Evolutionary conservation across 2,888 invertebrate genomes (phyloP).

Genomic region (Atethmia centrago): DNA sequence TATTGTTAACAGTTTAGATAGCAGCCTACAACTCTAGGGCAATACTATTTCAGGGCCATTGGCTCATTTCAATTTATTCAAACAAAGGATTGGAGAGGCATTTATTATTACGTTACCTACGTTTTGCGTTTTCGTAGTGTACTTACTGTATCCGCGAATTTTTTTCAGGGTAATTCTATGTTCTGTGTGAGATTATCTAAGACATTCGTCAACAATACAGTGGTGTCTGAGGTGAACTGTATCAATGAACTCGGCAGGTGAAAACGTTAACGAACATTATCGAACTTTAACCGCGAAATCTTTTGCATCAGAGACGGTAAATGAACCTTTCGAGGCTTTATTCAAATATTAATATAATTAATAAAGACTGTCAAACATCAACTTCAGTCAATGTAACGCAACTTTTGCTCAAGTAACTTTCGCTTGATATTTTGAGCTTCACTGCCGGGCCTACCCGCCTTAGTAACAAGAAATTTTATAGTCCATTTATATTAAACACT

Average conservation of each 20-base stretch:
- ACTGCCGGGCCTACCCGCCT: conserved; percentile 13
- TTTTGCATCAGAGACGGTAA: not conserved
- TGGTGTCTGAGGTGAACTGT: not conserved
- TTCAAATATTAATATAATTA: conserved; percentile 25
- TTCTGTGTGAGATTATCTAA: not conserved
- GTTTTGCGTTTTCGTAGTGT: not conserved
- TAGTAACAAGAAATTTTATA: conserved; percentile 37
- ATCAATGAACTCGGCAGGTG: not conserved
- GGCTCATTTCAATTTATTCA: not conserved
- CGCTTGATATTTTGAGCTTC: conserved; percentile 46
- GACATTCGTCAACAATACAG: not conserved
- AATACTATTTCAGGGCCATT: too few relatives aligned
- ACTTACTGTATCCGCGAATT: not conserved
- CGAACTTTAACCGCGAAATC: not conserved
- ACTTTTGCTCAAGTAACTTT: conserved; percentile 33
- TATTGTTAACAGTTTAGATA: not conserved
- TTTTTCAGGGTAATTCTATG: not conserved
- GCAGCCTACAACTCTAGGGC: not conserved
- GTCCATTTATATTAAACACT: conserved; percentile 32
- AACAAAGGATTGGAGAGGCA: not conserved
- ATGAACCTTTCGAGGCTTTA: not conserved
- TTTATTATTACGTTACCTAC: not conserved
- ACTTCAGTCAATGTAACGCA: conserved; percentile 32
- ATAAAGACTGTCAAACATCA: conserved; percentile 19
- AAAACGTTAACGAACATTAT: not conserved